These are phyloP conservation scores for Ictidomys tridecemlineatus DNA, from an alignment of 2,113 vertebrate genomes.

Conservation along the genomic window DNA sequence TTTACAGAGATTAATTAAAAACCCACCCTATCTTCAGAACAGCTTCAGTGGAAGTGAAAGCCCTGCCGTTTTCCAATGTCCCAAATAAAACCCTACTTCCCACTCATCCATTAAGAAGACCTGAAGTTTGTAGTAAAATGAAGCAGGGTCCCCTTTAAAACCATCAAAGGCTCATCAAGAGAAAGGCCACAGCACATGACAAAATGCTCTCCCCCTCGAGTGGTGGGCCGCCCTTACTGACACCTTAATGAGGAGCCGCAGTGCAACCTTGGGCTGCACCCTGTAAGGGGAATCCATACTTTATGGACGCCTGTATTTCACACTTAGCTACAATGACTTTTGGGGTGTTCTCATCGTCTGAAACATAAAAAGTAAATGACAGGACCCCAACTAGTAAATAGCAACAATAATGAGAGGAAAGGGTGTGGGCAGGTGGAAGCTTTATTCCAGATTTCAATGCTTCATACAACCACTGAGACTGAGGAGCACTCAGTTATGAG, in stretches of 20 bases:
- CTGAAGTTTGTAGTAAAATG: conserved; percentile 2
- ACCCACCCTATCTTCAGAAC: background rate
- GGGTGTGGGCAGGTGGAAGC: background rate
- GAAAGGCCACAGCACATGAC: background rate
- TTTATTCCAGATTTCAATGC: background rate
- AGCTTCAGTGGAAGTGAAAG: background rate
- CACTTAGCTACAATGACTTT: background rate
- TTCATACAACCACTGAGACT: background rate
- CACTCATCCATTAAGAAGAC: background rate
- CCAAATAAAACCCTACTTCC: background rate
- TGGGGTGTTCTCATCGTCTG: background rate
- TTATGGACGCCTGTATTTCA: background rate
- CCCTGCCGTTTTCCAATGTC: background rate
- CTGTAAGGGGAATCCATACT: background rate
- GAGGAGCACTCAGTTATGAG: background rate
- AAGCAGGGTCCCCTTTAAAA: background rate
- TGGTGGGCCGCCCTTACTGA: background rate
- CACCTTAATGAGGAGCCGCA: background rate
- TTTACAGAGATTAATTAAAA: background rate
- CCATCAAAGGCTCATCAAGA: background rate
- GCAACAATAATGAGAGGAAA: background rate
- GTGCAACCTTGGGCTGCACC: background rate
- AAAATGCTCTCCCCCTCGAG: background rate
- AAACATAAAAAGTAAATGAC: background rate
- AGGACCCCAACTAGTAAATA: background rate